Evolutionary conservation across 2,113 vertebrate genomes (phyloP), one percentile per base, ranked within the genome.

Genomic region (Chinchilla lanigera): DNA sequence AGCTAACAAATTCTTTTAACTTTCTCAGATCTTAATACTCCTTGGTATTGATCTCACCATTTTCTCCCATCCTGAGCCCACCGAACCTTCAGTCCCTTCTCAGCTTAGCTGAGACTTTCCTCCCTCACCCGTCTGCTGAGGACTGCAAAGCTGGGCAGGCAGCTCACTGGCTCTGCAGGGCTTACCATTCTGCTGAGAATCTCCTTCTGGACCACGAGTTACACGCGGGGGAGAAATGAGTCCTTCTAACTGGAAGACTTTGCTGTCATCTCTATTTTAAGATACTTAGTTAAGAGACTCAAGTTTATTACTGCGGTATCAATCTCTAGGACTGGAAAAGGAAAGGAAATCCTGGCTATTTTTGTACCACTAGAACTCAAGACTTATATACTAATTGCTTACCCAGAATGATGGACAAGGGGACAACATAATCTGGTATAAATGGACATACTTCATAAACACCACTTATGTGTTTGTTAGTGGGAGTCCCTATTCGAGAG

Each of bases 211-310:
- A 84, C 52, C 33, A 0, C n/a, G 30, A 24, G 58, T 80, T 86
- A 52, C 50, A 19, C 20, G 41, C 33, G 28, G 24, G 82, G 38
- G 8, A 92, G 41, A 95, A 60, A 75, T 56, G 50, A 92, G 50
- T 80, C 63, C 35, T 1, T 47, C 0, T 81, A 33, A 61, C 28
- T 22, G 56, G 33, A n/a, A 94, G 50, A 33, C 28, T 75, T 95
- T 33, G 22, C 28, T 44, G 0, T 88, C 63, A 71, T 67, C 30
- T 96, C 92, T 93, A 12, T 96, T 95, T 95, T 91, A 95, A 96
- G 84, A 47, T 83, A 20, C 84, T 84, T 0, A 41, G 38, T 58
- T 61, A 30, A 38, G 54, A 85, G 54, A 75, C 19, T 86, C 26
- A 65, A 10, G 63, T 56, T 88, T 52, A 35, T 81, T 84, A 75